Evolutionary conservation across 2,888 invertebrate species (phyloP), one percentile per base, ranked within the genome.

Genomic region (Willowsia nigromaculata): DNA sequence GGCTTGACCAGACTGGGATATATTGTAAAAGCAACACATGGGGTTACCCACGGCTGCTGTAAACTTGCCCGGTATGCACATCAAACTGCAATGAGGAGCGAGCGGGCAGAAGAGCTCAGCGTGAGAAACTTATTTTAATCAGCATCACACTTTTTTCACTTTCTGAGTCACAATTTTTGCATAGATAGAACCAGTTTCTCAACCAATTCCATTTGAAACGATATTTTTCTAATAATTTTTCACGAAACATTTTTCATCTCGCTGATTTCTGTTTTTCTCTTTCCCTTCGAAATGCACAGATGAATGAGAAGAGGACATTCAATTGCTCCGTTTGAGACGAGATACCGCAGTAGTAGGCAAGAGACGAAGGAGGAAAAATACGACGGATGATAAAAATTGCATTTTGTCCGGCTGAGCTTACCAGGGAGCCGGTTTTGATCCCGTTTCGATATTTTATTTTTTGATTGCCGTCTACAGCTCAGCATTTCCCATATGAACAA

Each of bases 351-450:
- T 74, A 65, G 78, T 86, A 37, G 85, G 68, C 71, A 78, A 50
- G 11, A 1, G 25, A 59, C 59, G 9, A 50, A 22, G 30, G 22
- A 6, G 3, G 5, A 40, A 74, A 47, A 74, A 40, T 25, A 1
- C 37, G 15, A 68, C 7, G 11, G 33, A 78, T 50, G 30, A 78
- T 50, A 87, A 87, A 87, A 87, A 80, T 87, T 62, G 81, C 87
- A 87, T 81, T 87, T 85, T 86, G 40, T 87, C 87, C 85, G 89
- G 86, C 82, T 89, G 76, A 37, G 76, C 82, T 43, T 85, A 53
- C 84, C 78, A 85, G 85, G 88, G 89, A 90, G 89, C 89, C 89
- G 86, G 89, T 90, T 90, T 90, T 83, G 89, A 86, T 90, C 86
- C 89, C 89, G 82, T 90, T 90, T 83, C 65, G 62, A 83, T 88